Percentiles rank a stretch among this genome's conserved stretches.
phyloP scores from a whole-genome alignment of 2,797 vertebrate genomes.

The Thalassophryne amazonica region DNA sequence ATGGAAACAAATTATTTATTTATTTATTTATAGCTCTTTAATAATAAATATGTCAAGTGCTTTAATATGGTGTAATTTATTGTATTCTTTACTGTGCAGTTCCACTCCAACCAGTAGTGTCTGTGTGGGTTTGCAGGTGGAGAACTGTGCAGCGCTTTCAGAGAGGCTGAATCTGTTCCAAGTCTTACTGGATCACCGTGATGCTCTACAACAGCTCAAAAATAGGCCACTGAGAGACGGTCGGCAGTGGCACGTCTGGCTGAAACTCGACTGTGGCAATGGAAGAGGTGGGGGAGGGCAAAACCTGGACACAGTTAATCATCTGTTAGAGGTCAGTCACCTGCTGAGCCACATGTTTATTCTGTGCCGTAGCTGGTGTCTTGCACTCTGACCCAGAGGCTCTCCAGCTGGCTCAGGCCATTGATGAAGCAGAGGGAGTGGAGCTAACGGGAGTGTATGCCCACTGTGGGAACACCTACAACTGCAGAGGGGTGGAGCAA shows the following conservation, averaged over 20 bases:
- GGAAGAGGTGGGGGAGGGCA: constrained; percentile 75
- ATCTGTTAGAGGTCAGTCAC: not conserved
- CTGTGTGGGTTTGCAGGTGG: constrained; percentile 56
- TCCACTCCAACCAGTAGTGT: not conserved
- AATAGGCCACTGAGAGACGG: constrained; percentile 54
- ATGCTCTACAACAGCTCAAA: constrained; percentile 69
- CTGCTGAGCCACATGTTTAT: not conserved
- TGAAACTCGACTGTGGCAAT: constrained; percentile 85
- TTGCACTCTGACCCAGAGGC: constrained; percentile 68
- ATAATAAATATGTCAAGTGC: too few relatives aligned
- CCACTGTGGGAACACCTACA: constrained; percentile 86
- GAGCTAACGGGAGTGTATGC: constrained; percentile 81
- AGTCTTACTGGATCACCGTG: constrained; percentile 74
- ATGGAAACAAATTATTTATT: too few relatives aligned
- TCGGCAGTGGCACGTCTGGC: constrained; percentile 81
- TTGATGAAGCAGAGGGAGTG: constrained; percentile 61
- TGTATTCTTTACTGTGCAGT: not conserved
- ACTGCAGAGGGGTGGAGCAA: constrained; percentile 69
- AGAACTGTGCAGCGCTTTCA: constrained; percentile 72
- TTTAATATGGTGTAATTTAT: too few relatives aligned
- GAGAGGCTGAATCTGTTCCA: constrained; percentile 78
- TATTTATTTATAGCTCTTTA: too few relatives aligned
- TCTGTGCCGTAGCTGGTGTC: constrained; percentile 71
- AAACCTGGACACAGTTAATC: not conserved
- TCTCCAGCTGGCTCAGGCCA: constrained; percentile 69